Conservation (phyloP, 2,113 vertebrate species). For the Aythya baeri region DNA sequence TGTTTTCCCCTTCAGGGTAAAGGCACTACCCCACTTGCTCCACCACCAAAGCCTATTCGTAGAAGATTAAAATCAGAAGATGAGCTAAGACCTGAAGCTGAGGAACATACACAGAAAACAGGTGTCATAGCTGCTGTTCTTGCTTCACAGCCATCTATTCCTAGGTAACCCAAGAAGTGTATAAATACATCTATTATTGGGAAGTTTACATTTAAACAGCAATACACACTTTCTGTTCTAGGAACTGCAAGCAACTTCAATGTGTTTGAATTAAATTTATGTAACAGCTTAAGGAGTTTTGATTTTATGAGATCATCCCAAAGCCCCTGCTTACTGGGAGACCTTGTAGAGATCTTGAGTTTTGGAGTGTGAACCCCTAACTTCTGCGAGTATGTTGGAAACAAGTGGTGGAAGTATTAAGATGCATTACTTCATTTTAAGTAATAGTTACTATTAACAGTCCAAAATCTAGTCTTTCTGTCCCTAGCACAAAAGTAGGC, state of each 20-base stretch:
- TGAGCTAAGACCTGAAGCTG: slow-evolving; percentile 90
- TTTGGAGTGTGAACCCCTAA: not conserved
- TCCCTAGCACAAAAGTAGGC: not conserved
- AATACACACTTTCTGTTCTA: not conserved
- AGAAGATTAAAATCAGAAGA: slow-evolving; percentile 98
- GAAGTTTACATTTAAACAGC: slow-evolving; percentile 45
- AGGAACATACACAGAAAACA: slow-evolving; percentile 90
- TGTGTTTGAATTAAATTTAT: not conserved
- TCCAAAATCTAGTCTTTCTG: not conserved
- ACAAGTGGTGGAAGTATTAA: not conserved
- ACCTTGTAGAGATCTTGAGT: not conserved
- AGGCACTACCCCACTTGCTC: slow-evolving; percentile 90
- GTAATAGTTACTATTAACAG: not conserved
- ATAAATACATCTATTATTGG: slow-evolving; percentile 65
- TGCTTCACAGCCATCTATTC: slow-evolving; percentile 93
- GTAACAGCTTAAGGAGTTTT: not conserved
- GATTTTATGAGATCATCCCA: not conserved
- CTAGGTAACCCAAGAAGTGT: slow-evolving; percentile 83
- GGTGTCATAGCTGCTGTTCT: slow-evolving; percentile 88
- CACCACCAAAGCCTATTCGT: slow-evolving; percentile 94
- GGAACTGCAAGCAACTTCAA: not conserved
- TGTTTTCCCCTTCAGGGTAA: slow-evolving; percentile 80
- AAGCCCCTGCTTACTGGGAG: not conserved
- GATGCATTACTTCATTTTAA: not conserved
- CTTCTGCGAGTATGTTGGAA: not conserved